Base-by-base conservation (phyloP, 1,140 invertebrate species). In the Maconellicoccus hirsutus region DNA sequence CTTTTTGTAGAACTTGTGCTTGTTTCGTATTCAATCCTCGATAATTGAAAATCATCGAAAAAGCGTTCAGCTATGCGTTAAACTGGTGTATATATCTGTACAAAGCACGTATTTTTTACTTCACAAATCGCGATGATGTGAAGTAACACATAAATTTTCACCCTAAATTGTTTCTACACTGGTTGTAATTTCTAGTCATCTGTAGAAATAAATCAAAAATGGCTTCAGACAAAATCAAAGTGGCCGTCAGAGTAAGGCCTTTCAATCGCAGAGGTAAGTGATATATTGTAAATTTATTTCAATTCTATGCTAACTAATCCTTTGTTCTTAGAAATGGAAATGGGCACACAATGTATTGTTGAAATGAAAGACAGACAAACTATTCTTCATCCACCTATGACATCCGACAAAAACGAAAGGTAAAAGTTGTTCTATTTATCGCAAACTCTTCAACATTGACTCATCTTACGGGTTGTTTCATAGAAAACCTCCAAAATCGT, bases 221-320 rank as follows among this genome's bases (percentile, higher is more conserved):
- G 88, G 85, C 88, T 78, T 88, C 87, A 82, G 88, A 90, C 87
- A 96, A 97, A 86, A 94, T 98, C 78, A 94, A 94, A 86, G 94
- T 98, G 75, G 94, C 93, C 76, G 93, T 98, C 76, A 86, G 94
- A 80, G 93, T 98, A 78, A 87, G 94, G 80, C 94, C 94, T 78
- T 93, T 96, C 82, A 97, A 94, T 85, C 87, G 92, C 76, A 85
- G 94, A 89, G 94, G 94, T 96, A 85, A 85, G 71, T 72, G n/a
- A n/a, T n/a, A n/a, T n/a, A n/a, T n/a, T n/a, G n/a, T n/a, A n/a
- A n/a, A n/a, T n/a, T n/a, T n/a, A n/a, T n/a, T n/a, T n/a, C n/a
- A n/a, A n/a, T n/a, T n/a, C n/a, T n/a, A n/a, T n/a, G n/a, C n/a
- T n/a, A n/a, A n/a, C n/a, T n/a, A n/a, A n/a, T n/a, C n/a, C n/a